A percentile compares a stretch with the other conserved stretches of the same genome.
These are phyloP conservation scores for Actenoides lindsayi DNA, from an alignment of 2,113 vertebrate genomes.

Conservation along the genomic window DNA sequence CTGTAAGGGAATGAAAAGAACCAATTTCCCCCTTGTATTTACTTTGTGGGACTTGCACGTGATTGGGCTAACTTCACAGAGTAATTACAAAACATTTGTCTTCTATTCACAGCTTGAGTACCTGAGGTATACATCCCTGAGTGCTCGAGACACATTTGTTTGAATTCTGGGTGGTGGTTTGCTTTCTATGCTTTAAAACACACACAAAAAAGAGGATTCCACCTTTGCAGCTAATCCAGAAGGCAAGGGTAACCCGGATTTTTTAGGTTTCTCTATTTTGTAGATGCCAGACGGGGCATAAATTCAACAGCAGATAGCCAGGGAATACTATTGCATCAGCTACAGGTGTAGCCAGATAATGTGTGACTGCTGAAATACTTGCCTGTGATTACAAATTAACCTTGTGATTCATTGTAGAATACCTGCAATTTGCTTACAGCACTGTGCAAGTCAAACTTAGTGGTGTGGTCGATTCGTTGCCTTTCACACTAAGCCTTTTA, in stretches of 20 bases:
- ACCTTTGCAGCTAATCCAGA: not conserved
- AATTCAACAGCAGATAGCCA: not conserved
- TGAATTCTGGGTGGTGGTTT: not conserved
- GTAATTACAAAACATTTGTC: not conserved
- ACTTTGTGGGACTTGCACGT: not conserved
- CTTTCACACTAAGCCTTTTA: not conserved
- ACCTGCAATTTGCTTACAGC: constrained; percentile 31
- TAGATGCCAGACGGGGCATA: not conserved
- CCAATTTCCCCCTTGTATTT: not conserved
- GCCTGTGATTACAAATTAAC: not conserved
- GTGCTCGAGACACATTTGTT: not conserved
- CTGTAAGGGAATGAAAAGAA: not conserved
- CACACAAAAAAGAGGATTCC: not conserved
- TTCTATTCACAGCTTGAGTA: not conserved
- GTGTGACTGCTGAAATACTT: not conserved
- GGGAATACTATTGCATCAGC: not conserved
- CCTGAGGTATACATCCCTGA: not conserved
- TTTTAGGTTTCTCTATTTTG: not conserved
- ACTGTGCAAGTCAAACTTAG: not conserved
- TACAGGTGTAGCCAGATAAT: not conserved
- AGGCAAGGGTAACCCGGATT: not conserved
- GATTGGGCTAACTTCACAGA: not conserved
- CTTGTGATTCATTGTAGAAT: constrained; percentile 4
- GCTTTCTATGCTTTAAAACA: not conserved
- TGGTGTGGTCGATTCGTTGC: not conserved